phyloP scores from a whole-genome alignment of 2,113 vertebrate genomes.

The Colinus virginianus region DNA sequence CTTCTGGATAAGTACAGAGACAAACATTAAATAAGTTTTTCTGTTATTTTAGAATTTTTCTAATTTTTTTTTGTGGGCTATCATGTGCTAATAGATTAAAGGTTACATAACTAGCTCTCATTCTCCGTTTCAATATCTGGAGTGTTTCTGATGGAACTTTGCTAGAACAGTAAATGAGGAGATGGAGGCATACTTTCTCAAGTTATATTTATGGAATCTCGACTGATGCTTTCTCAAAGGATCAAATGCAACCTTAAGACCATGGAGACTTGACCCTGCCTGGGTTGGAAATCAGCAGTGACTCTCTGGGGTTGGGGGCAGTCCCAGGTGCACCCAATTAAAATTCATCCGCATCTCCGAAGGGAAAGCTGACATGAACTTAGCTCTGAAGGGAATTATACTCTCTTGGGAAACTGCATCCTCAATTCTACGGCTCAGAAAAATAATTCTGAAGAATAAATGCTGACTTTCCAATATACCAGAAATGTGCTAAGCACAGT shows the following conservation, averaged over 20 bases:
- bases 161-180: slow-evolving; percentile 11
- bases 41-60: background rate
- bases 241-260: background rate
- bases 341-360: slow-evolving; percentile 39
- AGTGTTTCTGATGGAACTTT: background rate
- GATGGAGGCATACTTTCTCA: background rate
- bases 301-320: background rate
- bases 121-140: background rate
- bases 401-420: slow-evolving; percentile 21
- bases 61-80: background rate
- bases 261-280: background rate
- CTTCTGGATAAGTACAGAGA: background rate
- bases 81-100: background rate
- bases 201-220: slow-evolving; percentile 27
- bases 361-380: slow-evolving; percentile 38
- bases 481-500: background rate
- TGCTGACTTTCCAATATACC: background rate
- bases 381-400: slow-evolving; percentile 28
- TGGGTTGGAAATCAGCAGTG: background rate
- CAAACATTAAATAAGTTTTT: background rate
- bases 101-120: background rate
- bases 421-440: slow-evolving; percentile 11
- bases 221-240: slow-evolving; percentile 29
- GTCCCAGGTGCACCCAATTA: slow-evolving; percentile 50
- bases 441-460: slow-evolving; percentile 5